These are phyloP conservation scores for Pelagia noctiluca DNA, from an alignment of 30 jellyfish, hydroid and myxozoan species.

Conservation along the genomic window DNA sequence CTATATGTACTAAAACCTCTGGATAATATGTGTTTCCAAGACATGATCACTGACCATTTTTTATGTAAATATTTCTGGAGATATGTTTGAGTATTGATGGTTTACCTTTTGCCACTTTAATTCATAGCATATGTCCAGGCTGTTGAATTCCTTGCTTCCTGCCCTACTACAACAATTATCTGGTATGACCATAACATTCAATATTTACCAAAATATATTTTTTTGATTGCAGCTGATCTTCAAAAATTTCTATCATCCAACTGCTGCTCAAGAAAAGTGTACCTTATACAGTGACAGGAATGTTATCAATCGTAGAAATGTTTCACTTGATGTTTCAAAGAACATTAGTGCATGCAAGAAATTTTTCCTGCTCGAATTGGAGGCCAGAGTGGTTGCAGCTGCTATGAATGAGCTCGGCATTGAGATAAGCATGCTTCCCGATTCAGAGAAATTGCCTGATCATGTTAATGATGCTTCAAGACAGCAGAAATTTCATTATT, in stretches of 20 bases:
- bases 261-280: constrained; percentile 2
- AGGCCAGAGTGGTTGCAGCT: constrained; percentile 10
- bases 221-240: background rate
- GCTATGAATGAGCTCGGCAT: constrained; percentile 5
- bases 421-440: constrained; percentile 8
- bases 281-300: constrained; percentile 5
- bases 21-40: background rate
- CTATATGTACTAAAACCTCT: background rate
- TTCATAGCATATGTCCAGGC: background rate
- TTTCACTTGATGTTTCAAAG: constrained; percentile 2
- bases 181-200: constrained; percentile 3
- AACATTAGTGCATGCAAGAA: constrained; percentile 3
- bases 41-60: background rate
- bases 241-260: background rate
- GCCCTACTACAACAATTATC: constrained; percentile 5
- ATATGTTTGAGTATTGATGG: background rate
- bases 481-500: background rate
- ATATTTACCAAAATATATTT: background rate
- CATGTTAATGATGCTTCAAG: background rate
- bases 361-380: constrained; percentile 5
- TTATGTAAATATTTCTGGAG: background rate
- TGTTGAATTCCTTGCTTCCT: background rate
- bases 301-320: constrained; percentile 2
- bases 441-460: constrained; percentile 4
- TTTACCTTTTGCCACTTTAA: background rate